phyloP scores from a whole-genome alignment of 2,113 vertebrate genomes.

The Oxyura jamaicensis region DNA sequence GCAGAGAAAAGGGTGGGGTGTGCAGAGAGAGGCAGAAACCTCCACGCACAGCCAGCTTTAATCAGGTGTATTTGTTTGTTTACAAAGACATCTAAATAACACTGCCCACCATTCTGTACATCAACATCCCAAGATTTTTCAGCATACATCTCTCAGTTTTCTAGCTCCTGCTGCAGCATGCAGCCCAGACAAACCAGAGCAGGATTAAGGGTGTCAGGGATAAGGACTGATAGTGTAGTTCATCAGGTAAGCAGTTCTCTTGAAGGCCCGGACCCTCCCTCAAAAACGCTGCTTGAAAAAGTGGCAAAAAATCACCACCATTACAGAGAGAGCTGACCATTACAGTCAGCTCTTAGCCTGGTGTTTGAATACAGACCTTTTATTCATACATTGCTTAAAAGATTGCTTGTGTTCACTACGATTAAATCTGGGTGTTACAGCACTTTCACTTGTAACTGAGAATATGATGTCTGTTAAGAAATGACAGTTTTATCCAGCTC shows the following conservation, averaged over 20 bases:
- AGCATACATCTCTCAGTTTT: neutral
- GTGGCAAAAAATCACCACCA: neutral
- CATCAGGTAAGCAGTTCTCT: neutral
- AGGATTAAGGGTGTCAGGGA: neutral
- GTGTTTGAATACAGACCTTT: neutral
- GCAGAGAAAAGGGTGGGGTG: neutral
- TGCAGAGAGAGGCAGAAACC: neutral
- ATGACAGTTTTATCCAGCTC: neutral
- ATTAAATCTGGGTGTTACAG: neutral
- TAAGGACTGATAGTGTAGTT: neutral
- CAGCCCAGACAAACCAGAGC: neutral
- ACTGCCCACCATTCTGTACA: neutral
- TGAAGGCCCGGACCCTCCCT: neutral
- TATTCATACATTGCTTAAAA: neutral
- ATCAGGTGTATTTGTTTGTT: slow-evolving; percentile 6
- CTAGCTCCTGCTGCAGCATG: neutral
- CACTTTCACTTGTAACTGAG: neutral
- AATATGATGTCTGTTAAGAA: neutral
- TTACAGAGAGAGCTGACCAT: too few relatives aligned
- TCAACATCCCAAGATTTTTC: neutral
- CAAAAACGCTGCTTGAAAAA: neutral
- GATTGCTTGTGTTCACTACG: neutral
- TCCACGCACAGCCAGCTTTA: neutral
- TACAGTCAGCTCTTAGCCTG: neutral
- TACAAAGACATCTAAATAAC: neutral